Base-by-base conservation (phyloP, 1,140 invertebrate species). In the Oncopodura yosiiana region DNA sequence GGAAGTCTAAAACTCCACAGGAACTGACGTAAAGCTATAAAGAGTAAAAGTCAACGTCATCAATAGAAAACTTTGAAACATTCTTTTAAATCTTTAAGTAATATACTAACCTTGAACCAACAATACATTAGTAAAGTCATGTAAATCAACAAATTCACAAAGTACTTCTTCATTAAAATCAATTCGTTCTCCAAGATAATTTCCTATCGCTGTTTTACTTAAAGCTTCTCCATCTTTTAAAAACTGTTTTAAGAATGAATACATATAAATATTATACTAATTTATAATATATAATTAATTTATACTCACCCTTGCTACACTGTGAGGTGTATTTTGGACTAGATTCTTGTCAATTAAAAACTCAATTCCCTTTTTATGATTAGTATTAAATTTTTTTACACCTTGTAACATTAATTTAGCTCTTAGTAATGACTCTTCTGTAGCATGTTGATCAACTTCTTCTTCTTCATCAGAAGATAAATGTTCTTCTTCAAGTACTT, bases 321-420 rank as follows among this genome's bases (percentile, higher is more conserved):
- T 91, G 69, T 96, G 91, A 0, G 92, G 78, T 43, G 89, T 94
- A 59, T 90, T 79, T 63, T 87, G 80, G 16, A 99, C 72, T 42
- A 97, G 75, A 39, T 84, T 84, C 71, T 98, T 87, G 66, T 96
- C 89, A 43, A 96, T 86, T 60, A 99, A 78, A 75, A 94, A 98
- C 74, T 96, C 91, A 68, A 99, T 94, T 52, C 95, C 95, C 79
- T 96, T 95, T 71, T 97, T 97, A 18, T 93, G 93, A 73, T 99
- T 93, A 90, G 96, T 95, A 71, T 99, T 99, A 73, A 99, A 99
- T 72, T 97, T 96, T 74, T 97, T 98, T 14, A 51, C 41, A 24
- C 61, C 58, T 26, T 51, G 44, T 2, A 63, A 24, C 39, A 57
- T 58, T 9, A 51, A 16, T n/a, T 53, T 50, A n/a, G 24, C 38